Evolutionary conservation across 2,113 vertebrate genomes (phyloP), one percentile per base, ranked within the genome.

Genomic region (Lonchura striata): DNA sequence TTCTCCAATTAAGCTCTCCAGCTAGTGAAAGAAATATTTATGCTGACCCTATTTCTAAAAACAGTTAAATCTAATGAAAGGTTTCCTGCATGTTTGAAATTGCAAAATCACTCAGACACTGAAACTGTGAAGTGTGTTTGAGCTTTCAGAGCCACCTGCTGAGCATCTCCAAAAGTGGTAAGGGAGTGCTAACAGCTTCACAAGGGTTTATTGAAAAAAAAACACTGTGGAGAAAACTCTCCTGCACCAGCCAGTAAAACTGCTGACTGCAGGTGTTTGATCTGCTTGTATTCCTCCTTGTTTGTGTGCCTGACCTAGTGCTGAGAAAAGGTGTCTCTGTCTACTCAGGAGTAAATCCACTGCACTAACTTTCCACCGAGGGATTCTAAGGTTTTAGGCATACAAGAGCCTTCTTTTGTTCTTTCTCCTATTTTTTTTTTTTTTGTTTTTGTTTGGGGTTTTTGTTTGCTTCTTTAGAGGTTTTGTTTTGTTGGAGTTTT

Each of bases 1-100:
- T 61, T 85, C 87, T 68, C 65, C 71, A 95, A 85, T 87, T 95
- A 95, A 94, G 75, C 28, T 87, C 33, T 89, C 30, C 31, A 65
- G 33, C 8, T 92, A 66, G 72, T 72, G 28, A 95, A 85, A 89
- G 59, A 91, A 72, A 82, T 85, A 49, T 76, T 89, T 81, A 78
- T 76, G 78, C 50, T 95, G 74, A 79, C 49, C 72, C 22, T 47
- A 6, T 57, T 50, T 82, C 41, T 35, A 92, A 83, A 93, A 71
- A 90, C 28, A n/a, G 57, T 65, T 49, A 81, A 52, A 95, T 87
- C 70, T 93, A 90, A 76, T 20, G 24, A 82, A 95, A 91, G 52
- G 44, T 70, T 95, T 95, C 35, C 57, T 3, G 1, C 25, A 66
- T 35, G 52, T 47, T 74, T 90, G 65, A 79, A 94, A 76, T 44